Evolutionary conservation across 2,888 invertebrate species (phyloP), one percentile per base, ranked within the genome.

Genomic region (Brenthis daphne): DNA sequence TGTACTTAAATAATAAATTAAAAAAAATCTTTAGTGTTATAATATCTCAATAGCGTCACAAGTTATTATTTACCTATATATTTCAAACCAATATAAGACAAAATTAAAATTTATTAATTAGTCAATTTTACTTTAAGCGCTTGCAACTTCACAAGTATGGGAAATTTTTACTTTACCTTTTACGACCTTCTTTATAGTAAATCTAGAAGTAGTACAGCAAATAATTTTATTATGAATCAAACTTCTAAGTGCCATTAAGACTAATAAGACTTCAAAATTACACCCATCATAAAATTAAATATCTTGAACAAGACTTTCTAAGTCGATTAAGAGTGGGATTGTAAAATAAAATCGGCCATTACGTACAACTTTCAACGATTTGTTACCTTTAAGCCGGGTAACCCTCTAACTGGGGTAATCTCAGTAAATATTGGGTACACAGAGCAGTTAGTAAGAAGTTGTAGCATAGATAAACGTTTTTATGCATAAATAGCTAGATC

Each of bases 351-450:
- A 73, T 64, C 65, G 73, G 68, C 73, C 72, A 75, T 77, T 75
- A 69, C 69, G 69, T 65, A 72, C 68, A 76, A 77, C 74, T 77
- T 76, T 70, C 65, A 68, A 65, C 74, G 73, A 77, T 76, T 76
- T 74, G 73, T 74, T 70, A 72, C 76, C 71, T 75, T 77, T 75
- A 74, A 70, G 63, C 69, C 64, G 61, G 67, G 55, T 67, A 61
- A 67, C 56, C 65, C 64, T 69, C 67, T 66, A 67, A 69, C 66
- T 70, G 65, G 68, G 65, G 65, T 72, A 68, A 73, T 70, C 70
- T 70, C 70, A 50, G 72, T 68, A 60, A 68, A 71, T 71, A 71
- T 65, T 71, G 55, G 33, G 37, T 3, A 16, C 48, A 61, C 55
- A 67, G 61, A 67, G 11, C 50, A 67, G 24, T 55, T 4, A 20